Evolutionary conservation across 2,113 vertebrate genomes (phyloP).

Genomic region (Grammomys dolichurus): DNA sequence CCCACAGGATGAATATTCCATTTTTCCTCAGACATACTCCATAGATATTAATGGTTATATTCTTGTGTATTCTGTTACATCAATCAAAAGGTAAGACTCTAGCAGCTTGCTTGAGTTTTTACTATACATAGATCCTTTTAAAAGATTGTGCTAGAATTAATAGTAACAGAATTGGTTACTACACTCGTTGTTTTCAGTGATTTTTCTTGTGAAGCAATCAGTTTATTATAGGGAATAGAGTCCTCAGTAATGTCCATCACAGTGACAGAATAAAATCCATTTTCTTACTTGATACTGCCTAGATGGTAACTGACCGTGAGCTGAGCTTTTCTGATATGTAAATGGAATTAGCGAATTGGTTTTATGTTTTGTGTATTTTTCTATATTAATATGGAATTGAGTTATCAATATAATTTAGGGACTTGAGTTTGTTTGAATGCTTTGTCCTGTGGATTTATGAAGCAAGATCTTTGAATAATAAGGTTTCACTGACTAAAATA

Average conservation of each 20-base stretch:
- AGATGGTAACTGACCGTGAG: not conserved
- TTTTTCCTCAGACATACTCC: slow-evolving; percentile 99
- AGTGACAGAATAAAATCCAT: not conserved
- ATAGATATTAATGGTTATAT: slow-evolving; percentile 99
- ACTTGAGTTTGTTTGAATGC: not conserved
- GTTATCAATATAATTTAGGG: not conserved
- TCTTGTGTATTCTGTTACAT: slow-evolving; percentile 99
- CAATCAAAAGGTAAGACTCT: slow-evolving; percentile 97
- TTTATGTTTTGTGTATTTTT: slow-evolving; percentile 14
- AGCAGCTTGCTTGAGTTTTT: not conserved
- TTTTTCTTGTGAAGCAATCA: not conserved
- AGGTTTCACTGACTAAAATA: not conserved
- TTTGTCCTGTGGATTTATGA: not conserved
- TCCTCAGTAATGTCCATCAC: not conserved
- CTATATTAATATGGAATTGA: not conserved
- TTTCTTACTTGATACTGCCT: not conserved
- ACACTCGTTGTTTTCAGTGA: not conserved
- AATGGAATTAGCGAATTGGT: not conserved
- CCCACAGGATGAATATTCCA: slow-evolving; percentile 98
- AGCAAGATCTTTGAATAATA: not conserved
- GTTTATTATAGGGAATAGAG: not conserved
- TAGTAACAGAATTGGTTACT: not conserved
- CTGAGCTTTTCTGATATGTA: not conserved
- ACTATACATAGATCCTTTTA: not conserved
- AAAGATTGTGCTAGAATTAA: not conserved